Evolutionary conservation across 2,888 invertebrate genomes (phyloP), one percentile per base, ranked within the genome.

Genomic region (Hydroisotoma schaefferi): DNA sequence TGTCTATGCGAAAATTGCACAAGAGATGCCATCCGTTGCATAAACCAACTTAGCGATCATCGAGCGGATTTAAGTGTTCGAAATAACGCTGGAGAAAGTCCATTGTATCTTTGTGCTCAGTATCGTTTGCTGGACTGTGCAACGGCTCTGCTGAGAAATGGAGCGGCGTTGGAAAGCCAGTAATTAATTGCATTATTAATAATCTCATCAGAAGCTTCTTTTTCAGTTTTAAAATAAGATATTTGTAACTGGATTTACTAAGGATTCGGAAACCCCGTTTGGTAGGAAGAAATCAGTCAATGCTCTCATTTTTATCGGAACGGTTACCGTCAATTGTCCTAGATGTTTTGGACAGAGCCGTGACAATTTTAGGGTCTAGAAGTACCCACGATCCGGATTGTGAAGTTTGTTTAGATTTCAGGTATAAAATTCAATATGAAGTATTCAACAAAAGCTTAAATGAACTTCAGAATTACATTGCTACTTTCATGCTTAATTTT

Each of bases 1-100:
- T 67, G 67, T 51, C 20, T 28, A 23, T 67, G 67, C 46, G 67
- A 67, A 25, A 54, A 48, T 8, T 67, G 67, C 29, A 57, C 38
- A 8, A 57, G 61, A 46, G 56, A 55, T n/a, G 61, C 63, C 0
- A 47, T 60, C 5, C 54, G 64, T 15, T 67, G 67, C 29, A 43
- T 67, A n/a, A 44, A 61, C 8, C 29, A 61, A 1, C 54, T 67
- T 5, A 48, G 65, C 5, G 60, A 57, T 28, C 60, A 58, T 47
- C 57, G 61, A 22, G 67, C 59, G 23, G 55, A 65, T 55, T 47
- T 65, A 33, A 59, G 65, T 25, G 55, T 63, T 22, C 47, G 57
- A 1, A 55, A 65, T 44, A 20, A 44, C 20, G 40, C 25, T 29
- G 63, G 57, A 6, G 53, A 57, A 2, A 61, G 58, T n/a, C 61